Evolutionary conservation across 2,888 invertebrate species (phyloP).

Genomic region (Drosophila engyochracea): DNA sequence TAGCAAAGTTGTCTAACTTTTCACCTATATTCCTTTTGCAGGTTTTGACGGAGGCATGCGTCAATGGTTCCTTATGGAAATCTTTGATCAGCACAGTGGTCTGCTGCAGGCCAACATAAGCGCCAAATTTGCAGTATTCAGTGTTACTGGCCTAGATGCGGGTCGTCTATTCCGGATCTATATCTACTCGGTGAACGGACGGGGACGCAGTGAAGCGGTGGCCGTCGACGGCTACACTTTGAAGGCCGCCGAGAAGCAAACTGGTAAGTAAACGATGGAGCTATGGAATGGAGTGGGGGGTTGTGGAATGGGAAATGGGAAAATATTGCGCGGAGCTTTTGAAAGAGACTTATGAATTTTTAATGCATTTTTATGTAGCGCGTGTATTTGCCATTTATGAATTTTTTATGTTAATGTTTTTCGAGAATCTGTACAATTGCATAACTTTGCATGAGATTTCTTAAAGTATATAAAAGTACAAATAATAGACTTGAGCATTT

Average conservation of each 20-base stretch:
- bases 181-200: slow-evolving; percentile 93
- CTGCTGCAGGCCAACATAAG: slow-evolving; percentile 89
- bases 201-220: slow-evolving; percentile 92
- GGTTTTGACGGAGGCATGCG: slow-evolving; percentile 92
- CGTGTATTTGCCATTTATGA: slow-evolving; percentile 57
- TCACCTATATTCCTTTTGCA: slow-evolving; percentile 45
- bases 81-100: slow-evolving; percentile 89
- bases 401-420: slow-evolving; percentile 69
- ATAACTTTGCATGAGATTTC: slow-evolving; percentile 59
- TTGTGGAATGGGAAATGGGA: background rate
- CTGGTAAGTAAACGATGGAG: slow-evolving; percentile 86
- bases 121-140: slow-evolving; percentile 90
- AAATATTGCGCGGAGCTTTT: slow-evolving; percentile 12
- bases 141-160: slow-evolving; percentile 91
- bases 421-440: slow-evolving; percentile 23
- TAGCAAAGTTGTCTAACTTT: background rate
- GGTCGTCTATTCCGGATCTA: slow-evolving; percentile 92
- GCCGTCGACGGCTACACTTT: slow-evolving; percentile 90
- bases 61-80: slow-evolving; percentile 90
- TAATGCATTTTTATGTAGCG: slow-evolving; percentile 37
- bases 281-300: background rate
- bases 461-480: background rate
- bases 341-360: slow-evolving; percentile 46
- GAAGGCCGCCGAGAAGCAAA: slow-evolving; percentile 91
- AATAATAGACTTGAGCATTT: background rate